Percentiles rank a stretch among this genome's conserved stretches.
Conservation (phyloP, 2,888 invertebrate genomes). For the Siphonodentalium dalli region DNA sequence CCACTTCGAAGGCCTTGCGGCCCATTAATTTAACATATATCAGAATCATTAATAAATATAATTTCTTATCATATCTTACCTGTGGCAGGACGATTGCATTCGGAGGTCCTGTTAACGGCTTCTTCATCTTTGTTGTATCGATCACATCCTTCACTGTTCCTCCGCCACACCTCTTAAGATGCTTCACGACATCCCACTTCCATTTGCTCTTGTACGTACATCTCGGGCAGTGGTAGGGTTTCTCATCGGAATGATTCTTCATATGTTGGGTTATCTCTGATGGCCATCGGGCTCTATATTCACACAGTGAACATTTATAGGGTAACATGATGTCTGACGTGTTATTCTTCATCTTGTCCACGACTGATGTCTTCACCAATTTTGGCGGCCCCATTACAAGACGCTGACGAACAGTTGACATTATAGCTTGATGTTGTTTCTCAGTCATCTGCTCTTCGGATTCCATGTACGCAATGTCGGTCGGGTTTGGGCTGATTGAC, state of each 20-base stretch:
- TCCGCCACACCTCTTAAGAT: conserved; percentile 67
- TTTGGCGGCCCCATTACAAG: too few species aligned
- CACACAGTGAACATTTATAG: conserved; percentile 62
- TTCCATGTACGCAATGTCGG: too few species aligned
- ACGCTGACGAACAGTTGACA: too few species aligned
- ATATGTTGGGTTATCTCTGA: conserved; percentile 65
- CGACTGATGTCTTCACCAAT: too few species aligned
- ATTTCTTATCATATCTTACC: too few species aligned
- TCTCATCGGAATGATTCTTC: conserved; percentile 65
- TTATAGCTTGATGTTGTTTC: too few species aligned
- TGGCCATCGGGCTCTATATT: conserved; percentile 64
- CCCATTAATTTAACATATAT: too few species aligned
- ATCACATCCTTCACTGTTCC: conserved; percentile 63
- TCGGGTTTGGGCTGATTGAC: too few species aligned
- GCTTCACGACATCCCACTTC: conserved; percentile 66
- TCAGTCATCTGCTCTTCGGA: too few species aligned
- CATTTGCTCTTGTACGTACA: conserved; percentile 65
- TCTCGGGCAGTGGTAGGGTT: conserved; percentile 62
- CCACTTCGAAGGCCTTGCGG: too few species aligned
- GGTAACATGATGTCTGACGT: conserved; percentile 44
- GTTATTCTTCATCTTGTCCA: conserved; percentile 1
- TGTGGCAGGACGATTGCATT: conserved; percentile 56
- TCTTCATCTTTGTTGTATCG: conserved; percentile 51
- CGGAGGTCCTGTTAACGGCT: conserved; percentile 45
- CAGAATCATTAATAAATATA: too few species aligned